Evolutionary conservation across 2,888 invertebrate species (phyloP).

Genomic region (Epicampocera succincta): DNA sequence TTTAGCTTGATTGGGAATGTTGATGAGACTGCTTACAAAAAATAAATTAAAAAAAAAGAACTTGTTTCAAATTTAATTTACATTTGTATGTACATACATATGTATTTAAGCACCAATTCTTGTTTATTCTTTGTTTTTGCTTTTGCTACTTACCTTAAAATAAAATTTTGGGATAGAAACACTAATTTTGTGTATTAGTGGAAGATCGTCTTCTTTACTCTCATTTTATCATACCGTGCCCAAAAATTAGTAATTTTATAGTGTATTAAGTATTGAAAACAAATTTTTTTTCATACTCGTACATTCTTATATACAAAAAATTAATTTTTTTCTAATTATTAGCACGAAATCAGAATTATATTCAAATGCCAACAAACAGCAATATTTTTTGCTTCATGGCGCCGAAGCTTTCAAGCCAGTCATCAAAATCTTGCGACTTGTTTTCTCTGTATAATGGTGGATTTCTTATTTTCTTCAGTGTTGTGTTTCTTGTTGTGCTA

Average conservation of each 20-base stretch:
- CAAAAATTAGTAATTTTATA: neutral
- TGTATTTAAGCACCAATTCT: no score
- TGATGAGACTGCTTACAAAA: no score
- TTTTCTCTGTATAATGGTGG: conserved; percentile 27
- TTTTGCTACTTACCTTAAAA: no score
- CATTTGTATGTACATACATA: no score
- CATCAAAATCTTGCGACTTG: conserved; percentile 44
- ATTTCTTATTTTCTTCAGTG: conserved; percentile 27
- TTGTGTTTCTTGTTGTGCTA: conserved; percentile 7
- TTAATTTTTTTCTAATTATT: conserved; percentile 39
- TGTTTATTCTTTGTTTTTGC: no score
- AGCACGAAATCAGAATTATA: conserved; percentile 49
- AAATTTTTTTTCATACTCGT: conserved; percentile 26
- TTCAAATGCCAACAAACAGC: conserved; percentile 17
- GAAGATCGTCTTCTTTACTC: no score
- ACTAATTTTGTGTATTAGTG: no score
- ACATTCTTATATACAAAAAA: conserved; percentile 31
- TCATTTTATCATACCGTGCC: neutral
- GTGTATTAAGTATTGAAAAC: neutral
- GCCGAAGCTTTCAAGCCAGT: conserved; percentile 61
- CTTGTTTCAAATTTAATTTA: no score
- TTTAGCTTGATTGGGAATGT: no score
- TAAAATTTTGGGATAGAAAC: no score
- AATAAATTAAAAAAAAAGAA: no score
- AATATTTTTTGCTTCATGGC: conserved; percentile 50